phyloP scores from a whole-genome alignment of 2,113 vertebrate genomes.

The Colius striatus region DNA sequence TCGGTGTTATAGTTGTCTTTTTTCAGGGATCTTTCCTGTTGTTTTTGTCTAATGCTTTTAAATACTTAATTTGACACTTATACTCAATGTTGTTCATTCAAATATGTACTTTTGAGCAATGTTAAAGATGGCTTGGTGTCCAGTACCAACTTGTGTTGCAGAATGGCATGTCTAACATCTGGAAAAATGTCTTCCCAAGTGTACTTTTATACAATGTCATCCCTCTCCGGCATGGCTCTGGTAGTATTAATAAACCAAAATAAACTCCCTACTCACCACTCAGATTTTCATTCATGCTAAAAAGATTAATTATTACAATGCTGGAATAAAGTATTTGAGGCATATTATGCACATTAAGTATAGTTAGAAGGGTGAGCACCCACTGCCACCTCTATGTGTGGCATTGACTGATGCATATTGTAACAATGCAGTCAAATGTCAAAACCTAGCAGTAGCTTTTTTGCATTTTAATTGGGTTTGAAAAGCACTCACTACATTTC shows the following conservation, averaged over 20 bases:
- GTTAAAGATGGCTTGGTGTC: not conserved
- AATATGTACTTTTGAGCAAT: not conserved
- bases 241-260: not conserved
- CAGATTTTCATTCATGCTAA: not conserved
- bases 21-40: not conserved
- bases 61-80: not conserved
- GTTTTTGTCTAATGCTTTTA: not conserved
- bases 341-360: not conserved
- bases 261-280: not conserved
- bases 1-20: not conserved
- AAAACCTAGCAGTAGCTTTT: not conserved
- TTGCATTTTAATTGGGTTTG: not conserved
- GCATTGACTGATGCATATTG: not conserved
- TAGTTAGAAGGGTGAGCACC: not conserved
- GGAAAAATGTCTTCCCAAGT: not conserved
- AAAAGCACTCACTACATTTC: not conserved
- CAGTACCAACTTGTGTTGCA: not conserved
- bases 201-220: not conserved
- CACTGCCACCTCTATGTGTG: not conserved
- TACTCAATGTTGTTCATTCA: not conserved
- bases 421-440: not conserved
- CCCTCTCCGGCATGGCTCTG: accelerated
- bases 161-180: not conserved
- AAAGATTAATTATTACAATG: not conserved
- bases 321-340: not conserved